Evolutionary conservation across 2,797 vertebrate genomes (phyloP).

Genomic region (Arnoldichthys spilopterus): DNA sequence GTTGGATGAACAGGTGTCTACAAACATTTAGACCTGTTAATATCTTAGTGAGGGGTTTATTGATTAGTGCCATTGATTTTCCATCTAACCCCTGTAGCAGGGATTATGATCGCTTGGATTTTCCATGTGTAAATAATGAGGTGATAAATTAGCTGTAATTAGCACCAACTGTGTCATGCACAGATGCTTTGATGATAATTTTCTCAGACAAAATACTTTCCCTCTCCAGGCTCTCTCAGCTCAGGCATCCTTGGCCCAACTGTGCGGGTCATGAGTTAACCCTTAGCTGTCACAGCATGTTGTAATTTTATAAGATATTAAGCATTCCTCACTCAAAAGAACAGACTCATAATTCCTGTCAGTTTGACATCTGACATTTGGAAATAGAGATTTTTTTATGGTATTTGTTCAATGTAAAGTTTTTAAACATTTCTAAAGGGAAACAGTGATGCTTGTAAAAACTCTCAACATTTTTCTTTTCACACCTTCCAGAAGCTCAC

Average conservation of each 20-base stretch:
- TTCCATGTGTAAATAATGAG: conserved; percentile 9
- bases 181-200: conserved; percentile 28
- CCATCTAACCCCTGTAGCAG: neutral
- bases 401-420: no score
- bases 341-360: neutral
- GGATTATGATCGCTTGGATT: neutral
- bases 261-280: neutral
- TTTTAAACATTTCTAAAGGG: conserved; percentile 18
- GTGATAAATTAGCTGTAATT: conserved; percentile 19
- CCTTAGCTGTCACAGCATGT: neutral
- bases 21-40: neutral
- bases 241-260: neutral
- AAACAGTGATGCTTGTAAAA: conserved; percentile 7
- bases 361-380: no score
- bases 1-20: no score
- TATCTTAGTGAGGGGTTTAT: neutral
- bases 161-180: conserved; percentile 12
- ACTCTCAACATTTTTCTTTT: conserved; percentile 12
- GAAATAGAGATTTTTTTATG: no score
- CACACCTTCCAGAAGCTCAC: conserved; percentile 31
- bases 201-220: neutral
- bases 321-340: neutral
- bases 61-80: neutral
- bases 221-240: neutral
- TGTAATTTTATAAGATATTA: neutral